Evolutionary conservation across 2,888 invertebrate species (phyloP).

Genomic region (Aphidoletes aphidimyza): DNA sequence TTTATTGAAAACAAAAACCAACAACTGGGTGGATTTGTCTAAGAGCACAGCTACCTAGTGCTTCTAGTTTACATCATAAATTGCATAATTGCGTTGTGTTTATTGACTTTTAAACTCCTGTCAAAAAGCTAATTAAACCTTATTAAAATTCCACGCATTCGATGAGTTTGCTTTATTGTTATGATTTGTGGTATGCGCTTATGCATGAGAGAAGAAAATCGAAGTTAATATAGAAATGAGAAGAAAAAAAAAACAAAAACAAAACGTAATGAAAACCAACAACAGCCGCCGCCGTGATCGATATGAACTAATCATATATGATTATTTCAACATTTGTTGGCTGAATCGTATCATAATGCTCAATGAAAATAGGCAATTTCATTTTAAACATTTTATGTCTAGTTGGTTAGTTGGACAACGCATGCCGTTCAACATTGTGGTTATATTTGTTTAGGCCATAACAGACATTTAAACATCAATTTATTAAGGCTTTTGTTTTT

Average conservation of each 20-base stretch:
- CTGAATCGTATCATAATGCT: too few relatives aligned
- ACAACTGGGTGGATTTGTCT: neutral
- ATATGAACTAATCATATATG: conserved; percentile 33
- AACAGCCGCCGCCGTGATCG: conserved; percentile 4
- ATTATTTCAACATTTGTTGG: conserved; percentile 34
- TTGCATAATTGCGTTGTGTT: neutral
- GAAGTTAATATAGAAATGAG: too few relatives aligned
- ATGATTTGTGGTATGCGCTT: neutral
- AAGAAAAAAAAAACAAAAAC: neutral
- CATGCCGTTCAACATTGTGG: too few relatives aligned
- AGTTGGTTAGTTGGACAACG: too few relatives aligned
- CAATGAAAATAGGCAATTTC: too few relatives aligned
- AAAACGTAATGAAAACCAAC: neutral
- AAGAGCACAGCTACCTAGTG: neutral
- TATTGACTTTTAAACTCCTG: conserved; percentile 1
- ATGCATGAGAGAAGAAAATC: neutral
- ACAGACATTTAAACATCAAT: too few relatives aligned
- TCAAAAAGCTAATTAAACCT: conserved; percentile 14
- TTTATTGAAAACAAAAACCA: neutral
- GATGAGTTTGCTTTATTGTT: neutral
- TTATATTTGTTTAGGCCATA: too few relatives aligned
- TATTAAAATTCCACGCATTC: neutral
- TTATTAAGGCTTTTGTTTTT: too few relatives aligned
- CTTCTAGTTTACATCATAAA: conserved; percentile 35
- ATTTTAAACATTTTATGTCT: too few relatives aligned